Evolutionary conservation across 2,797 vertebrate species (phyloP), one percentile per base, ranked within the genome.

Genomic region (Bovichtus variegatus): DNA sequence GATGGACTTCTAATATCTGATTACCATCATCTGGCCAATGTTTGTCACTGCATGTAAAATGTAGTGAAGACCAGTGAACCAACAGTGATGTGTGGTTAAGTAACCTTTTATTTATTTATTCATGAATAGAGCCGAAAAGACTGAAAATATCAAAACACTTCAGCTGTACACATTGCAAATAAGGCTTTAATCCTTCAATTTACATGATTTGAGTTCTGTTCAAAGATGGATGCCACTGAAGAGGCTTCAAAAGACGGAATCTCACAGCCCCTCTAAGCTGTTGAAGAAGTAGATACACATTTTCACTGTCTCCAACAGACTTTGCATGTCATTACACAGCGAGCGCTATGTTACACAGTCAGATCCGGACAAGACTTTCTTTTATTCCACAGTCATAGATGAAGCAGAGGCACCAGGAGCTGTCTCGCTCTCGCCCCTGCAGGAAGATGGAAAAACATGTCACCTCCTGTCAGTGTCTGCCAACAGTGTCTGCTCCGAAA

Each of bases 1-100:
- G 38, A 66, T 58, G 43, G 40, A 74, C 71, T 65, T 74, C 31
- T 80, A 82, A 82, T 84, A 59, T 79, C 76, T 78, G 82, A 87
- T 88, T 88, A 79, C 79, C 86, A 86, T 87, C 77, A 85, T 82
- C 84, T 81, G 83, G 85, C 51, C 31, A 55, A 77, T 74, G 51
- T 38, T 71, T 80, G 76, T 23, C 57, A 83, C 75, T 82, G 67
- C 83, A 71, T 74, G 13, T 19, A 43, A 71, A 78, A 77, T 18
- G 1, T 13, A 55, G 3, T 15, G 34, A 23, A 2, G 25, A 44
- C 31, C 16, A 25, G 34, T 54, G 47, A 69, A 50, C 46, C 13
- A 46, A 13, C 34, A n/a, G 4, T 25, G 43, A 18, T 54, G 6
- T 29, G 9, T 31, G 51, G 36, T 31, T 65, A 13, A 9, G 2